Base-by-base conservation (phyloP, 2,113 vertebrate species). In the Malurus cyaneus region DNA sequence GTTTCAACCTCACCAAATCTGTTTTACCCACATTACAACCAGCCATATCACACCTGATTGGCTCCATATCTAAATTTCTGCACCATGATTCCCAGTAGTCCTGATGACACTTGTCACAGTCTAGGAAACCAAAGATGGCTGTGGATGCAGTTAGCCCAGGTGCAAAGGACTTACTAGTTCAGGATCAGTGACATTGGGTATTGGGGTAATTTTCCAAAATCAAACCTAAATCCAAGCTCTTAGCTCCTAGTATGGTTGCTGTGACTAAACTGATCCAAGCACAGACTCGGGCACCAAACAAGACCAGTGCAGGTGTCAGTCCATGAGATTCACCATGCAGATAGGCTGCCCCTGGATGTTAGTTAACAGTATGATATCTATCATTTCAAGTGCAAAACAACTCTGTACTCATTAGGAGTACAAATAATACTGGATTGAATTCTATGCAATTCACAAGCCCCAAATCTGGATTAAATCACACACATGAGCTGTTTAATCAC, bases 401-500 rank as follows among this genome's bases (percentile, higher is more conserved):
- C 42, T 78, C 52, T 12, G 20, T 66, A 52, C 12, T 85, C 74
- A 92, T 87, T 39, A 87, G 56, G 57, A 89, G 60, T 53, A 87
- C 11, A 79, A 85, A 85, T 64, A 89, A 39, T 81, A 89, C 61
- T 59, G 56, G 60, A 91, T 49, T 81, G 65, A 60, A 79, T 91
- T 64, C 67, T 69, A 44, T 42, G 44, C 46, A 52, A 59, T 94
- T 91, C 78, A 71, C 36, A 89, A 84, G 26, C 31, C 23, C 26
- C 29, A 89, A 74, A 89, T 79, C 64, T 76, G 78, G 47, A 84
- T 81, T 89, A 92, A 89, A 94, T 81, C 44, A 87, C 19, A 78
- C 14, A 32, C 4, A 2, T 28, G 85, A 84, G 84, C 62, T 60
- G 34, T 84, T 86, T 59, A 84, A 84, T 71, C 41, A 31, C 17